phyloP scores from a whole-genome alignment of 2,888 invertebrate species.

The Tuta absoluta region DNA sequence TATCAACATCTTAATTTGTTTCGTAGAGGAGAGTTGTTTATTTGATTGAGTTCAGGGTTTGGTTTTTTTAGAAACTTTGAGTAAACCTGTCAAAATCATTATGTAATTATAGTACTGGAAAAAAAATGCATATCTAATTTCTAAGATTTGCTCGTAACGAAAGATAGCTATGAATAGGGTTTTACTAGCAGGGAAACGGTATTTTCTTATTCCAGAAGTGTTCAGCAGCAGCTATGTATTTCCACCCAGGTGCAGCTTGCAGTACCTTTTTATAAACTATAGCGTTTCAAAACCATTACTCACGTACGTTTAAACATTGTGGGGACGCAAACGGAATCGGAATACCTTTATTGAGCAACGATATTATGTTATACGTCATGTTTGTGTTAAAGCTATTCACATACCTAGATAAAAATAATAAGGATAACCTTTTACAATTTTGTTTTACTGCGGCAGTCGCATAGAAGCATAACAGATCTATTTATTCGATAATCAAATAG shows the following conservation, averaged over 20 bases:
- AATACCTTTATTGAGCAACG: neutral
- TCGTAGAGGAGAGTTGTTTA: no score
- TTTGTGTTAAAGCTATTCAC: no score
- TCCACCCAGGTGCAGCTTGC: slow-evolving; percentile 10
- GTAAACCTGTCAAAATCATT: no score
- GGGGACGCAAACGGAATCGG: slow-evolving; percentile 7
- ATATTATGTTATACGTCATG: neutral
- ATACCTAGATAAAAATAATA: no score
- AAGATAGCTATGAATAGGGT: neutral
- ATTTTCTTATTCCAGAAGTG: slow-evolving; percentile 12
- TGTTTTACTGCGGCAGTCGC: neutral
- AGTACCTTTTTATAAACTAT: slow-evolving; percentile 21
- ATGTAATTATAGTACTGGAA: neutral
- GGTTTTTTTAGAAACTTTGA: no score
- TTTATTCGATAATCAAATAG: neutral
- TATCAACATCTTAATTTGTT: no score
- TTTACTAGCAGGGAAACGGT: neutral
- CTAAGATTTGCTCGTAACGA: neutral
- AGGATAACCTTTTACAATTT: no score
- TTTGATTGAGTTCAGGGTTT: no score
- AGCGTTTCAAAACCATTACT: slow-evolving; percentile 14
- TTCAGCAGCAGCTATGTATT: neutral
- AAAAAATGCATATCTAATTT: neutral
- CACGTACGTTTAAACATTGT: slow-evolving; percentile 14
- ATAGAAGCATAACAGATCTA: neutral